phyloP scores from a whole-genome alignment of 2,797 vertebrate genomes.

The Ispidina lecontei region DNA sequence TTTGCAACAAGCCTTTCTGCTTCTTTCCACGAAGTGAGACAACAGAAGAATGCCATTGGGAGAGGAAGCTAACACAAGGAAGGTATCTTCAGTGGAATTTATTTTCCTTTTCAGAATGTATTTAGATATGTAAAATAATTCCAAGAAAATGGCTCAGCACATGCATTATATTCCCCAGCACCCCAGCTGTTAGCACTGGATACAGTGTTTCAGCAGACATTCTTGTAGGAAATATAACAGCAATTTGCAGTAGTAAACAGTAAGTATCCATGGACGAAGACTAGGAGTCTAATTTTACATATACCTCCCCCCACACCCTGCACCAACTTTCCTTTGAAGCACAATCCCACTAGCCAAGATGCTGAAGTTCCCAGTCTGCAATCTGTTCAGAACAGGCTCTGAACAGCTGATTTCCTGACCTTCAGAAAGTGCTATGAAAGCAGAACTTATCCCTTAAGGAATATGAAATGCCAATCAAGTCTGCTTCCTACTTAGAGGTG shows the following conservation, averaged over 20 bases:
- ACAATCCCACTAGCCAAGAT: not conserved
- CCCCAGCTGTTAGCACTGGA: conserved; percentile 16
- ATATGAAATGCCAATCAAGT: not conserved
- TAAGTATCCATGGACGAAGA: not conserved
- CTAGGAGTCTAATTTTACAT: not conserved
- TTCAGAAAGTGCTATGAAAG: not conserved
- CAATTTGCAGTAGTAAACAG: not conserved
- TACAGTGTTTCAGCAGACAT: not conserved
- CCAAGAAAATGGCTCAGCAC: not conserved
- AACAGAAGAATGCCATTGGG: not conserved
- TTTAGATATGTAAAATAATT: not conserved
- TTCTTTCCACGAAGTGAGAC: conserved; percentile 4
- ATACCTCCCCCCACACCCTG: not conserved
- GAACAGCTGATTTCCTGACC: not conserved
- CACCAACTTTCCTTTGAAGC: not conserved
- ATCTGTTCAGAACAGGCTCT: not conserved
- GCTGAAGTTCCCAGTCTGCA: not conserved
- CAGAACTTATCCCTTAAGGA: not conserved
- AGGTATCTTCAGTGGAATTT: not conserved
- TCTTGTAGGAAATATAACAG: not conserved
- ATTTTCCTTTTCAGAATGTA: not conserved
- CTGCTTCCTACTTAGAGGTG: not conserved
- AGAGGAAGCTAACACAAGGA: not conserved
- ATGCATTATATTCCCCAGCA: not conserved
- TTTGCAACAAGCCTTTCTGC: not conserved